Percentiles rank a stretch among this genome's conserved stretches.
Evolutionary conservation across 1,140 invertebrate species (phyloP).

Genomic region (Drosophila varians): DNA sequence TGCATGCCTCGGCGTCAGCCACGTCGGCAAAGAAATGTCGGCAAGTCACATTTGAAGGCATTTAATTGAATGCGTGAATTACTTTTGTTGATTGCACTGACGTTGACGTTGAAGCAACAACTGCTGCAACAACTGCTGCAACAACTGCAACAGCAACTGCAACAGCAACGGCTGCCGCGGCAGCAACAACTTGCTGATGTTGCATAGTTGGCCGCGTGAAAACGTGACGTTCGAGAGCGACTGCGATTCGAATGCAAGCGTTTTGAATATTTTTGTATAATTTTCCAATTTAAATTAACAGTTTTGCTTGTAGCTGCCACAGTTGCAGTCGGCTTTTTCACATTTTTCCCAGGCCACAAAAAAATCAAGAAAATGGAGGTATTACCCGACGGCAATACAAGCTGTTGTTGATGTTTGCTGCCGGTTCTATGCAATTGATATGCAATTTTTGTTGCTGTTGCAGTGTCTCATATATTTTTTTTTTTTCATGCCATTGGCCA

Average conservation of each 20-base stretch:
- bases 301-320: conserved; percentile 42
- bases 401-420: conserved; percentile 51
- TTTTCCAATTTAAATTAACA: conserved; percentile 82
- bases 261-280: conserved; percentile 82
- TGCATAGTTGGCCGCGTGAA: conserved; percentile 74
- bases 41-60: conserved; percentile 79
- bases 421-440: conserved; percentile 43
- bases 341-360: conserved; percentile 73
- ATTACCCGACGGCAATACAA: conserved; percentile 56
- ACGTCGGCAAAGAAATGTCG: conserved; percentile 47
- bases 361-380: conserved; percentile 28
- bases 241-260: conserved; percentile 75
- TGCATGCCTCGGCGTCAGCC: conserved; percentile 61
- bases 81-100: conserved; percentile 76
- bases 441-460: conserved; percentile 40
- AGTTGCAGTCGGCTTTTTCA: conserved; percentile 7
- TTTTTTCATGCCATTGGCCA: conserved; percentile 20
- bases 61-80: conserved; percentile 83
- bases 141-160: conserved; percentile 3
- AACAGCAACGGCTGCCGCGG: conserved; percentile 23
- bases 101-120: conserved; percentile 5
- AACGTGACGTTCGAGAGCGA: conserved; percentile 76
- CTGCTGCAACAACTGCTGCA: no score
- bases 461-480: no score
- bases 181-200: conserved; percentile 38